A percentile compares a stretch with the other conserved stretches of the same genome.
Conservation (phyloP, 2,888 invertebrate species). For the Diachrysia chrysitis region DNA sequence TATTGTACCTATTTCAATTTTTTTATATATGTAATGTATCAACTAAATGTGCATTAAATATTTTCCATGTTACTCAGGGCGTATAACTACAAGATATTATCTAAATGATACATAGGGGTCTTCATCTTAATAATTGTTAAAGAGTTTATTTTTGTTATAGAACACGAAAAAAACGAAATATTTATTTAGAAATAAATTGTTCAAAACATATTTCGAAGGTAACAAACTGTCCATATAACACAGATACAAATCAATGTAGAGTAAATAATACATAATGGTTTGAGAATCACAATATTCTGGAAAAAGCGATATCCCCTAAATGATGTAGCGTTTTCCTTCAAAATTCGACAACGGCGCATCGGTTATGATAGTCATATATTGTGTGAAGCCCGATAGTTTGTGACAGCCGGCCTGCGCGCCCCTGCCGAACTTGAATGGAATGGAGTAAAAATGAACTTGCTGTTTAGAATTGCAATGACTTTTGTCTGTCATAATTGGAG, state of each 20-base stretch:
- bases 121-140: no score
- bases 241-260: background rate
- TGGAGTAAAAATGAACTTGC: conserved; percentile 72
- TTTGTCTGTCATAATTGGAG: conserved; percentile 27
- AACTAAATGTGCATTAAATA: no score
- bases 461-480: conserved; percentile 61
- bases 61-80: no score
- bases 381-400: conserved; percentile 72
- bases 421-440: conserved; percentile 65
- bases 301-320: conserved; percentile 32
- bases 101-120: no score
- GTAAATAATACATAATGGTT: background rate
- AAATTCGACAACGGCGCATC: conserved; percentile 49
- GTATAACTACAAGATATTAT: no score
- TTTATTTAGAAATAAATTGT: no score
- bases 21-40: no score
- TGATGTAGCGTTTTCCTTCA: conserved; percentile 36
- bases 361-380: conserved; percentile 77
- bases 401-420: conserved; percentile 83
- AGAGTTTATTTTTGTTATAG: no score
- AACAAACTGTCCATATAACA: no score
- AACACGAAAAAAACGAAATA: no score
- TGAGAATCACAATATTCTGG: background rate
- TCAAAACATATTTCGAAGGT: no score
- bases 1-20: no score